These are phyloP conservation scores for Hydra vulgaris DNA, from an alignment of 30 jellyfish, hydroid and myxozoan genomes.

Conservation along the genomic window DNA sequence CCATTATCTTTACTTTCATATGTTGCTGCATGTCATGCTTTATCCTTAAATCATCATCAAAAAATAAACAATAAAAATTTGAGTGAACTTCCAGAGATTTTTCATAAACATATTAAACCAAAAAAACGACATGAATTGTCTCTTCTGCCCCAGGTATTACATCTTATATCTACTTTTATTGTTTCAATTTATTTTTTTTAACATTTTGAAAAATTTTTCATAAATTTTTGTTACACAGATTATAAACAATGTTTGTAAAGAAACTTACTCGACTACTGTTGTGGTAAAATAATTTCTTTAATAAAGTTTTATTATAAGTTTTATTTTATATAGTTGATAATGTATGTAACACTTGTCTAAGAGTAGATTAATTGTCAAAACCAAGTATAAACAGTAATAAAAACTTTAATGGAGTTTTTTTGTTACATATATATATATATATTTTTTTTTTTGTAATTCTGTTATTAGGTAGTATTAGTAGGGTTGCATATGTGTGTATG, in stretches of 20 bases:
- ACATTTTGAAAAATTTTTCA: not conserved
- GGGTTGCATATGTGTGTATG: too few relatives aligned
- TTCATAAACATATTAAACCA: conserved; percentile 65
- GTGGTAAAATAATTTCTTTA: conserved; percentile 11
- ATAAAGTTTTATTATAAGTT: not conserved
- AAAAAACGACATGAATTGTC: conserved; percentile 63
- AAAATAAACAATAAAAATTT: not conserved
- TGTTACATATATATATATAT: not conserved
- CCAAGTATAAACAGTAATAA: too few relatives aligned
- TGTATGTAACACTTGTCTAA: too few relatives aligned
- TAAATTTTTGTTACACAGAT: not conserved
- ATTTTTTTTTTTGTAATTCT: not conserved
- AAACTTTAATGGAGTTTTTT: too few relatives aligned
- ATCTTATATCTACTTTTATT: not conserved
- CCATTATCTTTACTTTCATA: conserved; percentile 67
- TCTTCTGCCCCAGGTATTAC: conserved; percentile 49
- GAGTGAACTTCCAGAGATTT: conserved; percentile 33
- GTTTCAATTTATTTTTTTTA: not conserved
- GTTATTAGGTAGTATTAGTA: too few relatives aligned
- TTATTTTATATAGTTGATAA: too few relatives aligned
- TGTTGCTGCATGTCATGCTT: conserved; percentile 47
- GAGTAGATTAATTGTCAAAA: too few relatives aligned
- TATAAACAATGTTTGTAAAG: conserved; percentile 14
- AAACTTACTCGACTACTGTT: conserved; percentile 10
- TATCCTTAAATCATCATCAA: conserved; percentile 28